Evolutionary conservation across 2,113 vertebrate species (phyloP), one percentile per base, ranked within the genome.

Genomic region (Hystrix brachyura): DNA sequence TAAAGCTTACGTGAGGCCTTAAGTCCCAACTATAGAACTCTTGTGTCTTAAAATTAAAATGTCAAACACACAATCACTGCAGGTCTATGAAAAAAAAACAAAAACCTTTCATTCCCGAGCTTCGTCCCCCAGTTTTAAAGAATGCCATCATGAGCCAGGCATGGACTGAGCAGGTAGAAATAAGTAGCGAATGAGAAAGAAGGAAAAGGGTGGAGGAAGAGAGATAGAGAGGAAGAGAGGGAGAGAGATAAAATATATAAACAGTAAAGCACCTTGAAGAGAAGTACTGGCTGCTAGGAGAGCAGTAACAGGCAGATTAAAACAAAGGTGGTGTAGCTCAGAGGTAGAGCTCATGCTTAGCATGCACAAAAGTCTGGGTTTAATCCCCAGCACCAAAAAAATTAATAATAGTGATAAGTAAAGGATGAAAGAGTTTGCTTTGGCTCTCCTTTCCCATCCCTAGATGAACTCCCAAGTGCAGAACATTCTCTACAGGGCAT

Each of bases 1-100:
- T 25, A 48, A 43, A 65, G 84, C 19, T 18, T 62, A 21, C 17
- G 1, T 43, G 17, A 65, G 55, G 34, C 48, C 38, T 48, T 34
- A 71, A 59, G 17, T 72, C 74, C 94, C 82, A 90, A 91, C 96
- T 72, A 64, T 38, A 46, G 88, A 91, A 91, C 7, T 71, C n/a
- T 38, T n/a, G 32, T 62, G 17, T 57, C 29, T 48, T 48, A 90
- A 78, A 90, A 87, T 95, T 67, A 90, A 90, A 90, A 43, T 74
- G 38, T 38, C 57, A 64, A n/a, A 74, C 21, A 6, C 13, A 57
- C 38, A 64, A 69, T 57, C 29, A n/a, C 27, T 21, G 51, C 21
- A 69, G 64, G 17, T 76, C 51, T 74, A 53, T 34, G 55, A 38
- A 62, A 62, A 62, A 19, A 38, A n/a, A 14, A 32, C 74, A 32